Base-by-base conservation (phyloP, 1,140 invertebrate genomes). In the Procambarus clarkii region DNA sequence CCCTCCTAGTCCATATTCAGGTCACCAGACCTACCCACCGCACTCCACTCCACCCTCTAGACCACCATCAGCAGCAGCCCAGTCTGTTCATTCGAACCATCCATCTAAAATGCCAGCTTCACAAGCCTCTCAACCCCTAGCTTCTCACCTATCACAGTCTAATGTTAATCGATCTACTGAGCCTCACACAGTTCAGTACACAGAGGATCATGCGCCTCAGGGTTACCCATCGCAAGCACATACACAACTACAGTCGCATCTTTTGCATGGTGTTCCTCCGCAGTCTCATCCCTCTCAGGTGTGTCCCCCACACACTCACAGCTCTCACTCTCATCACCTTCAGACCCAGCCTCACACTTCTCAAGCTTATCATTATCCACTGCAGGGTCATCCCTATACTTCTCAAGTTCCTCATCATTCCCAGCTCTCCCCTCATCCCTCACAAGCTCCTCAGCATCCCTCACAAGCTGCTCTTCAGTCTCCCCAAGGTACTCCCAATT, bases 1-100 rank as follows among this genome's bases (percentile, higher is more conserved):
- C 8, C 88, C 88, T 48, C 88, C 88, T 46, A 91, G 88, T 69
- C 88, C 88, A 46, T 91, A 91, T 74, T 88, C 86, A 80, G 64
- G 60, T 34, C 79, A 64, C 45, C 82, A 85, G 74, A 79, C 82
- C 46, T 58, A 84, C n/a, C 46, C 76, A 50, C 24, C 86, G 21
- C 86, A 88, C 58, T 78, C 77, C 50, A 88, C 86, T 15, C 77
- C 86, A 50, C 86, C 86, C 3, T 82, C 87, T 34, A 46, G 87
- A 54, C 87, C 87, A 50, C 81, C 88, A 18, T 91, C 88, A 60
- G 58, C 44, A 48, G 83, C 81, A 21, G 69, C 71, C 45, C 76
- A 74, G 24, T 71, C n/a, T 11, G n/a, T 45, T 48, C 45, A 48
- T 74, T 54, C 58, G 34, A 21, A 71, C 34, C 83, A 86, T 7